A percentile compares a stretch with the other conserved stretches of the same genome.
Conservation (phyloP, 2,888 invertebrate genomes). For the Agrochola lychnidis region DNA sequence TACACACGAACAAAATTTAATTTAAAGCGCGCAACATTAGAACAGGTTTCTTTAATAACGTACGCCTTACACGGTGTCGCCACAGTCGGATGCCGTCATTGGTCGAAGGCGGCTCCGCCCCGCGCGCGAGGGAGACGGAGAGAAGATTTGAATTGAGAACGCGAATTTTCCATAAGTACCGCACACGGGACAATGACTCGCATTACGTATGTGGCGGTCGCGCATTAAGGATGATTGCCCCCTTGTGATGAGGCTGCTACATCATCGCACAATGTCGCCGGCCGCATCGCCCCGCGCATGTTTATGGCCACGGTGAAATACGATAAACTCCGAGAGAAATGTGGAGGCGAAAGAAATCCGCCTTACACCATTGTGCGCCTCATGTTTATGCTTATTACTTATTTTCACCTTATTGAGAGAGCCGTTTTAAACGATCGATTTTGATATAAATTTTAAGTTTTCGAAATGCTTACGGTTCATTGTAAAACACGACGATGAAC, state of each 20-base stretch:
- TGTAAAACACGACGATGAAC: slow-evolving; percentile 65
- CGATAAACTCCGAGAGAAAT: slow-evolving; percentile 87
- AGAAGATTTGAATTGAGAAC: slow-evolving; percentile 91
- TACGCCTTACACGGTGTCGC: slow-evolving; percentile 90
- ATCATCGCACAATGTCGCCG: slow-evolving; percentile 89
- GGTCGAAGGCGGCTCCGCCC: slow-evolving; percentile 90
- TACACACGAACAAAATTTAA: slow-evolving; percentile 91
- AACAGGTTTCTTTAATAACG: slow-evolving; percentile 91
- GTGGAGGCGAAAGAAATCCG: slow-evolving; percentile 88
- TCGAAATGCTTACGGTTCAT: slow-evolving; percentile 71
- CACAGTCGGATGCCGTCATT: slow-evolving; percentile 88
- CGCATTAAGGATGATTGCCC: slow-evolving; percentile 90
- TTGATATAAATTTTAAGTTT: slow-evolving; percentile 76
- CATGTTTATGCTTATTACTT: slow-evolving; percentile 89
- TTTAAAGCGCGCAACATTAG: slow-evolving; percentile 91
- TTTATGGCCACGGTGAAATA: slow-evolving; percentile 88
- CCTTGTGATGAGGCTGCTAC: slow-evolving; percentile 90
- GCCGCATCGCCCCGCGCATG: slow-evolving; percentile 83
- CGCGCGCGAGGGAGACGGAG: slow-evolving; percentile 89
- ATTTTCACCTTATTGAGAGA: slow-evolving; percentile 86
- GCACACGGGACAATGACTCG: slow-evolving; percentile 90
- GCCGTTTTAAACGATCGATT: slow-evolving; percentile 80
- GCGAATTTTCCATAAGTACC: slow-evolving; percentile 91
- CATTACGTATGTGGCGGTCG: slow-evolving; percentile 90
- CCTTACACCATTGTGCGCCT: slow-evolving; percentile 85